Evolutionary conservation across 2,797 vertebrate species (phyloP).

Genomic region (Adelosebastes latens): DNA sequence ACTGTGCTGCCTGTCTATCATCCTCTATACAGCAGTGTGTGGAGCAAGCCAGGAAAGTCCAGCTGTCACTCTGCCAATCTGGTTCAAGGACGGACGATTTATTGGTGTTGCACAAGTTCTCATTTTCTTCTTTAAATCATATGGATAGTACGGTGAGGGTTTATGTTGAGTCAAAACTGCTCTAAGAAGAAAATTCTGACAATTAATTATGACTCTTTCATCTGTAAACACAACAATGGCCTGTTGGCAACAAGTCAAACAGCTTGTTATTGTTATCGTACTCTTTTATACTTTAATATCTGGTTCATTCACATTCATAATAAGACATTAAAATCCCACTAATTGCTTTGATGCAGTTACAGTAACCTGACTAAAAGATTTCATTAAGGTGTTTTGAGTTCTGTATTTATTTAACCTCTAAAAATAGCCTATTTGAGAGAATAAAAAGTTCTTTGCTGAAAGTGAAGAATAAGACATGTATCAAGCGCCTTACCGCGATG

Average conservation of each 20-base stretch:
- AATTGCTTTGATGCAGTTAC: not conserved
- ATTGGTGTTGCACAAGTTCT: not conserved
- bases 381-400: not conserved
- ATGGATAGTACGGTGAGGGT: not conserved
- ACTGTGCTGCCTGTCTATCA: constrained; percentile 30
- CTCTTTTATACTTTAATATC: not conserved
- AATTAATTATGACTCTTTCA: constrained; percentile 18
- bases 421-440: not conserved
- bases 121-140: not conserved
- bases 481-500: not conserved
- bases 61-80: not conserved
- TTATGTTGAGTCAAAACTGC: not conserved
- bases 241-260: constrained; percentile 7
- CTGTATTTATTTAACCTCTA: not conserved
- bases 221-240: constrained; percentile 2
- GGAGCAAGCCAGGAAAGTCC: not conserved
- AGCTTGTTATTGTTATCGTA: not conserved
- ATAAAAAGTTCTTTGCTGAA: not conserved
- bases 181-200: not conserved
- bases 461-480: not conserved
- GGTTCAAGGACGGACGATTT: not conserved
- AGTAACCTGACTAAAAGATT: not conserved
- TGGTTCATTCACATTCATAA: constrained; percentile 5
- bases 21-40: not conserved
- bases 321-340: not conserved